These are phyloP conservation scores for Ametastegia equiseti DNA, from an alignment of 2,888 invertebrate genomes.

Conservation along the genomic window DNA sequence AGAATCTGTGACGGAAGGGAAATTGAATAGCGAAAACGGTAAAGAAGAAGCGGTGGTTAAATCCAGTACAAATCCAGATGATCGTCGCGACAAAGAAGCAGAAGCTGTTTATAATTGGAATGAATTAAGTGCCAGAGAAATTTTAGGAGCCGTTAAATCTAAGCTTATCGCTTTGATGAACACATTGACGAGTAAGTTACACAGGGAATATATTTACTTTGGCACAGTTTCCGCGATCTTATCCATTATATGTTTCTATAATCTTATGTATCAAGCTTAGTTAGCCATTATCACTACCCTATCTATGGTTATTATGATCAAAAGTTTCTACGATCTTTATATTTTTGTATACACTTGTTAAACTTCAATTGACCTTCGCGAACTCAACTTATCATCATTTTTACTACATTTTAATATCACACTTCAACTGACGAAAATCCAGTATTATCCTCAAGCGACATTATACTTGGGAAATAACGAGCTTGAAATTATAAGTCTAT, in stretches of 20 bases:
- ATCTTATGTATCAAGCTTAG: slow-evolving; percentile 51
- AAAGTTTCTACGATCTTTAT: too few relatives aligned
- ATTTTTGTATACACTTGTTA: slow-evolving; percentile 17
- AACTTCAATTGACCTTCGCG: neutral
- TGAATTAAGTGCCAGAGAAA: slow-evolving; percentile 8
- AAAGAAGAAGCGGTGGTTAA: neutral
- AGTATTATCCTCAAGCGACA: neutral
- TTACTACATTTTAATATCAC: neutral
- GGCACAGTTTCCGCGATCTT: slow-evolving; percentile 39
- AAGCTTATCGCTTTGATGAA: slow-evolving; percentile 34
- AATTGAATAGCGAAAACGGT: neutral
- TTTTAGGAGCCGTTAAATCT: slow-evolving; percentile 20
- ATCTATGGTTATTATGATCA: neutral
- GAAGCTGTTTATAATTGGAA: neutral
- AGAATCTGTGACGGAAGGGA: neutral
- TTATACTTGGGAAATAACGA: neutral
- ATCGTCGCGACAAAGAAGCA: neutral
- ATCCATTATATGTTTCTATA: slow-evolving; percentile 49
- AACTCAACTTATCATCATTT: too few relatives aligned
- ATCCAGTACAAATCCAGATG: slow-evolving; percentile 25
- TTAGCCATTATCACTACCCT: slow-evolving; percentile 35
- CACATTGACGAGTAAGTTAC: slow-evolving; percentile 41
- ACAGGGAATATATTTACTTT: slow-evolving; percentile 52
- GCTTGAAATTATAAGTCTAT: neutral
- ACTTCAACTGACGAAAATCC: neutral